Evolutionary conservation across 2,113 vertebrate species (phyloP).

Genomic region (Rattus rattus): DNA sequence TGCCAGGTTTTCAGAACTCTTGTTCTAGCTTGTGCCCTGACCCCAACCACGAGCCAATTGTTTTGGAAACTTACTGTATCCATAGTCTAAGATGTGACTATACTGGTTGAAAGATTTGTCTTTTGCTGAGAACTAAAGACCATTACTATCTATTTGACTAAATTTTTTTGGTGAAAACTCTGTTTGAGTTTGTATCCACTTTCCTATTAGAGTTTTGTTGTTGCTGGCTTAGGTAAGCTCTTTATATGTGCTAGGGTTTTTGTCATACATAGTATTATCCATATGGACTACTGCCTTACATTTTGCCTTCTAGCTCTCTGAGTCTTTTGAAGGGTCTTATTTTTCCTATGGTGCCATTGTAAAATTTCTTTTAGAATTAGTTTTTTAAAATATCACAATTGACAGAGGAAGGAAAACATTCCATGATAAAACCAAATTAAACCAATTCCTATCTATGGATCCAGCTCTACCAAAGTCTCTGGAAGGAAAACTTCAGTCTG

Average conservation of each 20-base stretch:
- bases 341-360: background rate
- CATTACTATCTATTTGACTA: background rate
- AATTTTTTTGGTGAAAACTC: background rate
- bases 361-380: background rate
- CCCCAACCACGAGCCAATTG: too few species aligned
- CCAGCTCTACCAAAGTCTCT: background rate
- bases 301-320: background rate
- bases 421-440: background rate
- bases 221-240: background rate
- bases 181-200: background rate
- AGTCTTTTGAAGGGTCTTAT: background rate
- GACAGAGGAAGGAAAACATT: background rate
- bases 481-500: background rate
- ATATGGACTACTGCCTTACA: background rate
- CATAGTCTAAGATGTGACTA: background rate
- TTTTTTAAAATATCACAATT: background rate
- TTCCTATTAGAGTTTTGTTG: constrained; percentile 21
- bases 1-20: background rate
- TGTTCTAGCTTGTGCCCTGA: background rate
- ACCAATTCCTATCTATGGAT: background rate
- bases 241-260: background rate
- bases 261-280: background rate
- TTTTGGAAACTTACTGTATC: background rate
- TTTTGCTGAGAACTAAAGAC: background rate
- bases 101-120: background rate